Evolutionary conservation across 2,797 vertebrate species (phyloP), one percentile per base, ranked within the genome.

Genomic region (Periparus ater): DNA sequence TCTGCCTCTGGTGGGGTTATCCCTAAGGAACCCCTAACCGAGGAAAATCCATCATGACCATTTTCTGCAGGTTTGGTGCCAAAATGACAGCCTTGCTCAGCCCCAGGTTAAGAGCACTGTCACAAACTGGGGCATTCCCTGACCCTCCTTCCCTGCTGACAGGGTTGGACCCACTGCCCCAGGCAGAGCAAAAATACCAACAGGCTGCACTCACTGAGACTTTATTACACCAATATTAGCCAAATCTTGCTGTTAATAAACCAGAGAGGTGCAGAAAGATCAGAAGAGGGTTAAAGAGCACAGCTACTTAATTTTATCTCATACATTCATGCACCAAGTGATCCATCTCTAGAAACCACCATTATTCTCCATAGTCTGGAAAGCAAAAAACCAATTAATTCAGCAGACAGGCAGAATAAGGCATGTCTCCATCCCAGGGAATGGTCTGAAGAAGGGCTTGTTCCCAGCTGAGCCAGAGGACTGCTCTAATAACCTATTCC

Each of bases 261-360:
- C 42, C 54, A 48, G 50, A 60, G 19, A 68, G 13, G 19, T 3
- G 11, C 26, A 53, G 62, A 26, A 78, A 25, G 36, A 40, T 71
- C 30, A 67, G 3, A 63, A 32, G 48, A 60, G 9, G 6, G 10
- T 51, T 68, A 45, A 57, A 38, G 30, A 61, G 47, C 25, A 36
- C 30, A 54, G 17, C 3, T 45, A 5, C 8, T 63, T 72, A 0
- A 4, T 63, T 65, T 25, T 45, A 25, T 36, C 12, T 57, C 40
- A 44, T 40, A 12, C 45, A 9, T 62, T 62, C 29, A 13, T 6
- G 14, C 16, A 53, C 34, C 17, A 32, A 34, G 11, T 0, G 0
- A 65, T 54, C 44, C 50, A 58, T 70, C 34, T 48, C 79, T 88
- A 94, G 34, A 57, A 68, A 7, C 17, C 47, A 19, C 82, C 44